Percentiles rank a stretch among this genome's conserved stretches.
Conservation (phyloP, 2,888 invertebrate species). For the Actias luna region DNA sequence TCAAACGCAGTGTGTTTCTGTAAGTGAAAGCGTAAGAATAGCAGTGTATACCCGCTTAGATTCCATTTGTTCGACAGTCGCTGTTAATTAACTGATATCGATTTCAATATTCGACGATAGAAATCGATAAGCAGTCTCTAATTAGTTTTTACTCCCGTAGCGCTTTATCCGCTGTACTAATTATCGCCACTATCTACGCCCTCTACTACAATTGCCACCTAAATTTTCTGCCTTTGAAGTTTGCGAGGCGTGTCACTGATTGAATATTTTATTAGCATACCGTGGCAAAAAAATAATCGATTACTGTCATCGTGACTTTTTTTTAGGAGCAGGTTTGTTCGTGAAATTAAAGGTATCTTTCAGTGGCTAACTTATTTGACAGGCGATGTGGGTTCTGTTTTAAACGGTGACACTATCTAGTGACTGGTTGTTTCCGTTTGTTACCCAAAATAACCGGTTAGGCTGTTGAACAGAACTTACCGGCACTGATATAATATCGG, state of each 20-base stretch:
- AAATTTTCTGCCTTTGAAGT: not conserved
- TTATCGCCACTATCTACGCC: not conserved
- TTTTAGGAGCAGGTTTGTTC: not conserved
- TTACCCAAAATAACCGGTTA: not conserved
- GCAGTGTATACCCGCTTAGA: not conserved
- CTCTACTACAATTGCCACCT: not conserved
- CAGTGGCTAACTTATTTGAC: not conserved
- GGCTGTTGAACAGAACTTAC: no score
- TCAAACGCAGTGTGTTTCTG: not conserved
- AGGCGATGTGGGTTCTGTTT: not conserved
- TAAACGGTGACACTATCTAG: not conserved
- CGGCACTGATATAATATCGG: no score
- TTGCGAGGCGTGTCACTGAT: not conserved
- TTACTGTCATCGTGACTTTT: no score
- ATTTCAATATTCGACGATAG: not conserved
- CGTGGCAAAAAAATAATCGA: not conserved
- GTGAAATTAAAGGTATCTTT: not conserved
- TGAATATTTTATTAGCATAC: not conserved
- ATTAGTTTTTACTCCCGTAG: not conserved
- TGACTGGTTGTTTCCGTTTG: not conserved
- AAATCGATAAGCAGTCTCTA: not conserved
- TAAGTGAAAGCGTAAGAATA: not conserved
- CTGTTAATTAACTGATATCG: not conserved
- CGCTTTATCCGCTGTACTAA: constrained; percentile 2
- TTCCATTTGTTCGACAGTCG: not conserved